These are phyloP conservation scores for Aplysina aerophoba DNA, from an alignment of 37 sponge, comb jelly and placozoan genomes.

Conservation along the genomic window DNA sequence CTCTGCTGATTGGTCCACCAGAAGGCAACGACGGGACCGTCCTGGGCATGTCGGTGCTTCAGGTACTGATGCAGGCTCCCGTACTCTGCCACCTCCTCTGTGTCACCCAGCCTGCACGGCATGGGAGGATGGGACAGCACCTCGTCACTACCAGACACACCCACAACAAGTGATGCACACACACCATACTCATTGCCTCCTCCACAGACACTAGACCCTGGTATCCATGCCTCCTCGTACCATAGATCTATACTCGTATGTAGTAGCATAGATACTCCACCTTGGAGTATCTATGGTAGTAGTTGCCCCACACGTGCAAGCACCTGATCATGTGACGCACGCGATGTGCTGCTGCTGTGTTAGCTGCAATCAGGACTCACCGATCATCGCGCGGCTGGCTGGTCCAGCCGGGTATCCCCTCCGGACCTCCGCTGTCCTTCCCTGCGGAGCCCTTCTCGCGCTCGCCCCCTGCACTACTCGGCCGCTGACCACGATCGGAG, in stretches of 20 bases:
- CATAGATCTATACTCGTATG: no score
- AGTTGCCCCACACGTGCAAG: no score
- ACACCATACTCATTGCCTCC: no score
- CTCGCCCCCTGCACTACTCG: background rate
- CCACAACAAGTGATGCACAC: no score
- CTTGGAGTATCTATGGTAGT: no score
- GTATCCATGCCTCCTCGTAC: no score
- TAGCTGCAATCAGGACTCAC: conserved; percentile 25
- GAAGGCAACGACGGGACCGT: conserved; percentile 68
- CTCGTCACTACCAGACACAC: no score
- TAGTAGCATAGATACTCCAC: no score
- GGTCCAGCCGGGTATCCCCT: conserved; percentile 50
- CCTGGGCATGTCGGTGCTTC: conserved; percentile 69
- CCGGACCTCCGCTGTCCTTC: background rate
- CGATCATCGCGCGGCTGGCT: conserved; percentile 33
- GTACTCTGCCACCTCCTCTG: conserved; percentile 50
- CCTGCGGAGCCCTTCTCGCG: background rate
- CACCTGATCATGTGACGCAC: no score
- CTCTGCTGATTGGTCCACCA: conserved; percentile 73
- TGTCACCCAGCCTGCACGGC: conserved; percentile 58
- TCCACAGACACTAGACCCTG: no score
- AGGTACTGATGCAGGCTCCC: conserved; percentile 92
- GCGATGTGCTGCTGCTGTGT: no score
- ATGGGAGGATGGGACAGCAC: background rate
- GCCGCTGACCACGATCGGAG: no score